Conservation (phyloP, 2,797 vertebrate genomes). For the Microctenopoma lineatum region DNA sequence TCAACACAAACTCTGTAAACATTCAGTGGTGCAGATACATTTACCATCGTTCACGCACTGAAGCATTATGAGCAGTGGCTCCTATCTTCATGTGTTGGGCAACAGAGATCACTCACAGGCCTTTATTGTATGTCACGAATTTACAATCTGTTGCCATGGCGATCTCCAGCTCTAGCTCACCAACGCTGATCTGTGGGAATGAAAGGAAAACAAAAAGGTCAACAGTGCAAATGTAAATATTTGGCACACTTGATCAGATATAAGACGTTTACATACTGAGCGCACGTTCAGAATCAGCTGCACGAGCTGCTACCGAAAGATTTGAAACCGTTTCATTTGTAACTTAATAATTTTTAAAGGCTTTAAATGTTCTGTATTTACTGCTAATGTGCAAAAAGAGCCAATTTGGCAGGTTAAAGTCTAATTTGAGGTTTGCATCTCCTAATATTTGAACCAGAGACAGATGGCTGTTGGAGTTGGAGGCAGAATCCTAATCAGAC, state of each 20-base stretch:
- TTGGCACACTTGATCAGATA: constrained; percentile 7
- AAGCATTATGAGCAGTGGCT: not conserved
- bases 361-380: constrained; percentile 70
- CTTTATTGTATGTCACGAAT: constrained; percentile 93
- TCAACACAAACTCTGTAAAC: constrained; percentile 8
- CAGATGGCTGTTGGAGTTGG: constrained; percentile 81
- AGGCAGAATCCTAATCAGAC: constrained; percentile 83
- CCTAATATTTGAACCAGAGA: constrained; percentile 85
- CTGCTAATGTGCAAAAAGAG: constrained; percentile 75
- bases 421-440: constrained; percentile 80
- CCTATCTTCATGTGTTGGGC: not conserved
- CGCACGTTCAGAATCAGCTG: not conserved
- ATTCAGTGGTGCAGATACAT: constrained; percentile 28
- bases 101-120: constrained; percentile 81
- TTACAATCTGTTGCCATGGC: constrained; percentile 85
- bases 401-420: constrained; percentile 80
- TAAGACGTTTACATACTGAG: not conserved
- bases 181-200: constrained; percentile 88
- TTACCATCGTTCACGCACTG: constrained; percentile 14
- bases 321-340: constrained; percentile 47
- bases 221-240: constrained; percentile 14
- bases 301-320: constrained; percentile 13
- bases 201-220: constrained; percentile 73
- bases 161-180: constrained; percentile 90
- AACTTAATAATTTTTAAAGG: constrained; percentile 62